These are phyloP conservation scores for Ptiloglossa arizonensis DNA, from an alignment of 1,140 invertebrate genomes.

Conservation along the genomic window DNA sequence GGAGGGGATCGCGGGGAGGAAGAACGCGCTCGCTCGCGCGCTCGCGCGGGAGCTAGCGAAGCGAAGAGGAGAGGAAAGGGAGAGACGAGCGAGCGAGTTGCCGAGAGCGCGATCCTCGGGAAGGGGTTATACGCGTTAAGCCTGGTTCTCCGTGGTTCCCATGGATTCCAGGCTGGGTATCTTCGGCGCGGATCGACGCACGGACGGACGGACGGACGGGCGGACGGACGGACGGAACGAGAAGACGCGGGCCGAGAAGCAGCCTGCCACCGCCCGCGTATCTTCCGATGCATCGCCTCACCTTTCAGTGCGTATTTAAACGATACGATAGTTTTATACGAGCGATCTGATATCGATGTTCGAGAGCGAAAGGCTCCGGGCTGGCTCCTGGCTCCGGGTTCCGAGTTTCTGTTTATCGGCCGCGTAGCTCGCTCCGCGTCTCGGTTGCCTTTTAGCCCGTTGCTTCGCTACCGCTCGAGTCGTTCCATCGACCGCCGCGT, in stretches of 20 bases:
- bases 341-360: slow-evolving; percentile 81
- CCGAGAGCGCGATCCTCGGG: slow-evolving; percentile 49
- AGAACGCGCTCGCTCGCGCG: too few relatives aligned
- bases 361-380: slow-evolving; percentile 72
- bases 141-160: slow-evolving; percentile 79
- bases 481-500: not conserved
- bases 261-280: slow-evolving; percentile 80
- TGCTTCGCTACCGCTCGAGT: slow-evolving; percentile 1
- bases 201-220: slow-evolving; percentile 71
- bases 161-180: slow-evolving; percentile 81
- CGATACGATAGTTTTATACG: slow-evolving; percentile 83
- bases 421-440: not conserved
- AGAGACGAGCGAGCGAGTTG: slow-evolving; percentile 19
- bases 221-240: slow-evolving; percentile 49
- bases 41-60: not conserved
- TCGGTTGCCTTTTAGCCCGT: slow-evolving; percentile 47
- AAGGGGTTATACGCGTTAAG: slow-evolving; percentile 78
- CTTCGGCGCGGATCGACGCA: slow-evolving; percentile 80
- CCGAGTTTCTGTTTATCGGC: not conserved
- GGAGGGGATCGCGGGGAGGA: not conserved
- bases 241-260: slow-evolving; percentile 62
- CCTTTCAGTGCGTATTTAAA: slow-evolving; percentile 83
- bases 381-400: slow-evolving; percentile 30
- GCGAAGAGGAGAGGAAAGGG: not conserved
- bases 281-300: slow-evolving; percentile 82